These are phyloP conservation scores for Pomacea canaliculata DNA, from an alignment of 2,888 invertebrate genomes.

Conservation along the genomic window DNA sequence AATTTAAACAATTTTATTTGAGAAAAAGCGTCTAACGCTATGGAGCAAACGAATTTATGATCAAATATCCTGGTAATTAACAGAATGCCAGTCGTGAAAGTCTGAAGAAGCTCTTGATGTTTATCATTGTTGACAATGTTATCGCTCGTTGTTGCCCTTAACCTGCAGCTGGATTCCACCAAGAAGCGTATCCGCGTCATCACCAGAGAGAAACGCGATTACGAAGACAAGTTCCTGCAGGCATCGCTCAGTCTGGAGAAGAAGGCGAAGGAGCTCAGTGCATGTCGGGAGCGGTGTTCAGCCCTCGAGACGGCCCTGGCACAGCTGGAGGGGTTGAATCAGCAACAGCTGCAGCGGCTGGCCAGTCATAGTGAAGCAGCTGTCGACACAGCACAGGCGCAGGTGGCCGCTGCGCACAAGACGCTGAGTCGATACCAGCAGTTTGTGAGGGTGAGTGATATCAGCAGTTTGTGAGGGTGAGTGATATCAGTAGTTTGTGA, in stretches of 20 bases:
- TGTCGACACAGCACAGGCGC: constrained; percentile 62
- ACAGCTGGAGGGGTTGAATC: constrained; percentile 62
- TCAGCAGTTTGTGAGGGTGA: not conserved
- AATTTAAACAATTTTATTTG: no score
- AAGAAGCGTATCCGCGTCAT: constrained; percentile 39
- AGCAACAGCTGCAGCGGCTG: constrained; percentile 63
- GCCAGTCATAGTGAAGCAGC: constrained; percentile 66
- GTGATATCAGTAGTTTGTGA: not conserved
- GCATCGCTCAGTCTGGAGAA: constrained; percentile 28
- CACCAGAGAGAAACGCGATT: constrained; percentile 30
- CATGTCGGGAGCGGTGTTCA: constrained; percentile 7
- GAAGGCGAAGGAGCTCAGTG: constrained; percentile 23
- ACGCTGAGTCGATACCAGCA: constrained; percentile 57
- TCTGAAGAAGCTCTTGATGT: no score
- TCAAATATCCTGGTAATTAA: no score
- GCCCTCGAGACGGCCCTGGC: constrained; percentile 40
- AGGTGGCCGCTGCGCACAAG: constrained; percentile 52
- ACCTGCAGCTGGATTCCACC: constrained; percentile 55
- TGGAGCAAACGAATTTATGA: no score
- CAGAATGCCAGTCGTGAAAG: no score
- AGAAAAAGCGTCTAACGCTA: no score
- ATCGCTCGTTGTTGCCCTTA: no score
- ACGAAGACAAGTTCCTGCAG: constrained; percentile 34
- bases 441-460: constrained; percentile 57
- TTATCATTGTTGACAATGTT: no score